Base-by-base conservation (phyloP, 2,888 invertebrate genomes). In the Celastrina argiolus region DNA sequence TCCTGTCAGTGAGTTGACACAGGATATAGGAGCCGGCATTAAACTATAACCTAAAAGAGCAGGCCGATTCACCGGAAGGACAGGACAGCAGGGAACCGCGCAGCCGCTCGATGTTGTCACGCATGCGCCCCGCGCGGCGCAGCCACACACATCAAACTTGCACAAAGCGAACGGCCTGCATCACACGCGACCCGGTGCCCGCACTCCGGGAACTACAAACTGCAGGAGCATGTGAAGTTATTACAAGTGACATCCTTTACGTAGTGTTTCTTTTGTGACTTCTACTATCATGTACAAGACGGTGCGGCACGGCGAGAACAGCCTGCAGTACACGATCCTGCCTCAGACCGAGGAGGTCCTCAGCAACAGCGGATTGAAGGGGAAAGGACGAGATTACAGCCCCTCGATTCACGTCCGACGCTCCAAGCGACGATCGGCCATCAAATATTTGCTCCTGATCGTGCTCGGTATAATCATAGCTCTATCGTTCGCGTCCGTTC, bases 251-350 rank as follows among this genome's bases (percentile, higher is more conserved):
- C 70, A 75, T 74, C 72, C 69, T 67, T 72, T 71, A 79, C 73
- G 79, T 84, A 86, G 88, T 88, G 83, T 83, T 83, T 82, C 79
- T 78, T 82, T 82, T 81, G 82, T 81, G 78, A 78, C 69, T 78
- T 81, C 78, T 68, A 76, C 75, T 76, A 88, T 78, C 76, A 95
- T 95, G 95, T 95, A 95, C 87, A 95, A 95, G 87, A 95, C 94
- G 74, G 94, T 95, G 81, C 89, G 94, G 71, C 94, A 94, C 82
- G 95, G 95, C 70, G 95, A 95, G 82, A 94, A 94, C 76, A 94
- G 94, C 79, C 92, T 95, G 75, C 95, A 95, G 79, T 95, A 95
- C 83, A 94, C 94, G 74, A 95, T 95, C 75, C 90, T 95, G 71
- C 94, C 94, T 68, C 94, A 94, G 82, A 94, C 94, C 68, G 95